Evolutionary conservation across 1,140 invertebrate genomes (phyloP), one percentile per base, ranked within the genome.

Genomic region (Drosophila seguyi): DNA sequence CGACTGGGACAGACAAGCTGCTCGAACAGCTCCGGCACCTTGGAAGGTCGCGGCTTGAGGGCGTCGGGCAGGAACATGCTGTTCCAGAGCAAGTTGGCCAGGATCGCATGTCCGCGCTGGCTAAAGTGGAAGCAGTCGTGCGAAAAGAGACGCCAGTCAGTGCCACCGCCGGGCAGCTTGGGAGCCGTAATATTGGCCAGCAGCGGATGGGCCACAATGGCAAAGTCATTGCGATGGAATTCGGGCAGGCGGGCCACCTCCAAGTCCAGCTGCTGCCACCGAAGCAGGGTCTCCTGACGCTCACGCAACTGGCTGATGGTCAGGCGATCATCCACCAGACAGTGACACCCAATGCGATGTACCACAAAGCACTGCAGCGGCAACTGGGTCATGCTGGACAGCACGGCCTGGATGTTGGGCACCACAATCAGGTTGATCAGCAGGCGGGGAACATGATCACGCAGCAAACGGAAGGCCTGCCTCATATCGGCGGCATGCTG

Each of bases 41-140:
- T 41, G 29, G 31, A 44, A 5, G 78, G 66, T 4, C 34, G 65
- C 1, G 79, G 79, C 18, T 85, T 90, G 22, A 55, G 55, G 0
- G 77, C 92, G 68, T 62, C 92, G 11, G 94, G 94, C 84, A 94
- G 88, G 50, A 95, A 36, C 90, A 95, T 93, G 80, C 94, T 95
- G 82, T 95, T 95, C 95, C 95, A 96, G 11, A 95, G 75, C 25
- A 91, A 75, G 73, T 94, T 94, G 1, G 94, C 93, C 25, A 78
- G 41, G 36, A 90, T 91, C 3, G 95, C 94, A 72, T 96, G 94
- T 8, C 93, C 93, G 56, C 95, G 95, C 79, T 96, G 95, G 81
- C 95, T 96, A 3, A 95, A 93, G 80, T 97, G 96, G 76, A 97
- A 96, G 91, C 96, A 97, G 87, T 97, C 96, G 11, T 93, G 92